Base-by-base conservation (phyloP, 2,797 vertebrate genomes). In the Sylvia borin region DNA sequence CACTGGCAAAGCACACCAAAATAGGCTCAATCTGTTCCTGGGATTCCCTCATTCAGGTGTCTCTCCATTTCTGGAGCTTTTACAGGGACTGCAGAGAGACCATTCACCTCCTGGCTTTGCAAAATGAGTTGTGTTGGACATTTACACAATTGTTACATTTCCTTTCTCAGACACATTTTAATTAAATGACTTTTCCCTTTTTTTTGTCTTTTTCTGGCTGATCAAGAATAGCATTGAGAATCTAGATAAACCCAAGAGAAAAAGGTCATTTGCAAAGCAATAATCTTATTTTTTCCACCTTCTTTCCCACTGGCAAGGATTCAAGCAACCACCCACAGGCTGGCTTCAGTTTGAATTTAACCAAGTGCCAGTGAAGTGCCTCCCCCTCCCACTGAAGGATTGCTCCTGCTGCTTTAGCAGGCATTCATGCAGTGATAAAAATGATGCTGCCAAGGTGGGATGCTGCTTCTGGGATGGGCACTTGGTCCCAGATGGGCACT, bases 211-310 rank as follows among this genome's bases (percentile, higher is more conserved):
- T 83, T 61, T 24, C 43, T 54, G 29, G 50, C 70, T 50, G 45
- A 83, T 77, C 31, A 60, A 55, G 38, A 85, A n/a, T 31, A 88
- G 32, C 36, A 51, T 0, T 15, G 40, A 67, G 45, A 67, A 67
- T 60, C 29, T 42, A 50, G 32, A 75, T 24, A 89, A 94, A 81
- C 14, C 16, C 54, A 53, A 78, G 62, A 78, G 77, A 31, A 74
- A 88, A 89, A 92, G 84, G 91, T 92, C 45, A 75, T 71, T 86
- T 22, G 4, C 17, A 78, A 86, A 81, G 48, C 78, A 86, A 84
- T 73, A 55, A 77, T 85, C 75, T 87, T 34, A 20, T 70, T 73
- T 88, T 62, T 34, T 6, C 14, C 45, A 72, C 36, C 36, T 38
- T 66, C 76, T 66, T 93, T 76, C 48, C 72, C 8, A 8, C 72